These are phyloP conservation scores for Lonchura striata DNA, from an alignment of 2,113 vertebrate genomes.

Conservation along the genomic window DNA sequence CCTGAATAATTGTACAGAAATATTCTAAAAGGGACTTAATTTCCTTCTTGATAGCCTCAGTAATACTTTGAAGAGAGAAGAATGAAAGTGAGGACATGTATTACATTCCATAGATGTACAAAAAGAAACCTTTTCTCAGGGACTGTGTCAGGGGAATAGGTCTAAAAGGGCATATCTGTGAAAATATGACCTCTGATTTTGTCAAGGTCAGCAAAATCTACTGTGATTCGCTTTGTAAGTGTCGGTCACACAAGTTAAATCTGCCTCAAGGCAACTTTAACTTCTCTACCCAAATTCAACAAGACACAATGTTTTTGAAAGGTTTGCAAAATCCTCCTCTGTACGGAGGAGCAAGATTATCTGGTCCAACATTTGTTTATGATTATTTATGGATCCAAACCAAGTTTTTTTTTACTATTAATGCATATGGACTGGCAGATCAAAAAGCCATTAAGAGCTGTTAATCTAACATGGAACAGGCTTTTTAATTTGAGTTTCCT, in stretches of 20 bases:
- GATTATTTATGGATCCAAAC: constrained; percentile 43
- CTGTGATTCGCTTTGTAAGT: constrained; percentile 31
- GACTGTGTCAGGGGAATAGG: constrained; percentile 24
- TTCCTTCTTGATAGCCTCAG: constrained; percentile 32
- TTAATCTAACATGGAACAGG: not conserved
- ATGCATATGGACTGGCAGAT: not conserved
- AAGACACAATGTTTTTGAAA: constrained; percentile 48
- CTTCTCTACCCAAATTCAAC: constrained; percentile 37
- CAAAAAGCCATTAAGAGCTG: not conserved
- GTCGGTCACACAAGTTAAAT: constrained; percentile 36
- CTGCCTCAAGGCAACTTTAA: constrained; percentile 55
- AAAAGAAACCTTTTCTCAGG: constrained; percentile 61
- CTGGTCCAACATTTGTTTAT: constrained; percentile 48
- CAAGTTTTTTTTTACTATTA: constrained; percentile 1
- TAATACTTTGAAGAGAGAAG: constrained; percentile 25
- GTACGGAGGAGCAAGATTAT: constrained; percentile 23
- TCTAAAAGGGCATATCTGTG: constrained; percentile 36
- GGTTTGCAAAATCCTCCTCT: constrained; percentile 32
- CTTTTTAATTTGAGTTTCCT: not conserved
- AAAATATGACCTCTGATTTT: constrained; percentile 58
- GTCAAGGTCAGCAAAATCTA: constrained; percentile 58
- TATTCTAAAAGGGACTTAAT: constrained; percentile 33
- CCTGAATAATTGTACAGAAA: constrained; percentile 46
- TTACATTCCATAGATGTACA: constrained; percentile 36
- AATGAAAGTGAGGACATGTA: constrained; percentile 54